Evolutionary conservation across 2,113 vertebrate species (phyloP).

Genomic region (Cyprinus carpio): DNA sequence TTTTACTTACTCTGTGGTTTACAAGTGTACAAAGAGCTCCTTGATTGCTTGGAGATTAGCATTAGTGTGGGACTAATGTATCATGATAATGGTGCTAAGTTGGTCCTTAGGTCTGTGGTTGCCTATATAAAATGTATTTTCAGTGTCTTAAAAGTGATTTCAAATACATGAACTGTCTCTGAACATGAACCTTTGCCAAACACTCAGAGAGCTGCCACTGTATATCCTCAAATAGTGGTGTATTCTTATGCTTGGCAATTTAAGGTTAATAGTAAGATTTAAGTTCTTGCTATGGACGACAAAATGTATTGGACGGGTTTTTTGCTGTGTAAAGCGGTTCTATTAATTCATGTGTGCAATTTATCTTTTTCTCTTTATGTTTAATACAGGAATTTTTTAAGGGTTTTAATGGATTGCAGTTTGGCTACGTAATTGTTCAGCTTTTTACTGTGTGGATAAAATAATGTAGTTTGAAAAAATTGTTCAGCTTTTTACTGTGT

Average conservation of each 20-base stretch:
- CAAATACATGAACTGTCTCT: background rate
- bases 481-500: background rate
- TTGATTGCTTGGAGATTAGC: too few relatives aligned
- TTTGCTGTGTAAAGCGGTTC: conserved; percentile 40
- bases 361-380: conserved; percentile 27
- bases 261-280: background rate
- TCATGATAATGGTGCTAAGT: conserved; percentile 16
- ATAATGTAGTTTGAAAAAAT: background rate
- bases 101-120: background rate
- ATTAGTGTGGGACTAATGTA: background rate
- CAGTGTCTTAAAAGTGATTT: background rate
- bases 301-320: background rate
- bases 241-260: background rate
- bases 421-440: background rate
- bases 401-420: background rate
- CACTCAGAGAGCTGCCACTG: background rate
- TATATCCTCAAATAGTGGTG: background rate
- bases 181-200: background rate
- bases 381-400: too few relatives aligned
- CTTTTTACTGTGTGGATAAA: background rate
- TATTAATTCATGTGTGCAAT: conserved; percentile 8
- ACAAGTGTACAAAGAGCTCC: background rate
- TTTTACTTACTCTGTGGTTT: too few relatives aligned
- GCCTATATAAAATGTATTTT: background rate
- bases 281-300: background rate